Conservation (phyloP, 2,113 vertebrate species). For the Mesitornis unicolor region DNA sequence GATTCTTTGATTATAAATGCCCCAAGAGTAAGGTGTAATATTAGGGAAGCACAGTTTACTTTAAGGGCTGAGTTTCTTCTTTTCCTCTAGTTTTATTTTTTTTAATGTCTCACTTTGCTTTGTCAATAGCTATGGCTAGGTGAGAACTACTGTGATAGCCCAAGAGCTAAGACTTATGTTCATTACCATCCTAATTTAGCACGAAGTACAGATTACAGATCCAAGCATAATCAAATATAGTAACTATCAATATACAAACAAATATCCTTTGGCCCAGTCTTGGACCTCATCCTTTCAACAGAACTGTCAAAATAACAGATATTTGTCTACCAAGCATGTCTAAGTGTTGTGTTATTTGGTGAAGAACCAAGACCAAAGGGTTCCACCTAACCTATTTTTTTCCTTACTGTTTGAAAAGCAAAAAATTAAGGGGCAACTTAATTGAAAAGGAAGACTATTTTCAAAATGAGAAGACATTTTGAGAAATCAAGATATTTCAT, state of each 20-base stretch:
- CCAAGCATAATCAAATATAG: not conserved
- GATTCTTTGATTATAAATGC: conserved; percentile 20
- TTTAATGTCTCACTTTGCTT: not conserved
- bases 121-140: not conserved
- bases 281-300: not conserved
- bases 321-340: not conserved
- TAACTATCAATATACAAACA: not conserved
- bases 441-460: not conserved
- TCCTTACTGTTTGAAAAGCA: not conserved
- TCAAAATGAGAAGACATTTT: not conserved
- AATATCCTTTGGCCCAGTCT: not conserved
- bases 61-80: not conserved
- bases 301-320: not conserved
- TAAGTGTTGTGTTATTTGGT: not conserved
- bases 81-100: not conserved
- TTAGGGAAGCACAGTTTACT: not conserved
- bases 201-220: not conserved
- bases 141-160: not conserved
- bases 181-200: not conserved
- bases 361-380: not conserved
- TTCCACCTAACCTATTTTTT: not conserved
- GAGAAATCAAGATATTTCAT: not conserved
- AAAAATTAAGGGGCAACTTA: not conserved
- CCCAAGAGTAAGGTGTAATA: not conserved
- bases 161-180: not conserved